phyloP scores from a whole-genome alignment of 2,888 invertebrate species.

The Stenotaenia linearis region DNA sequence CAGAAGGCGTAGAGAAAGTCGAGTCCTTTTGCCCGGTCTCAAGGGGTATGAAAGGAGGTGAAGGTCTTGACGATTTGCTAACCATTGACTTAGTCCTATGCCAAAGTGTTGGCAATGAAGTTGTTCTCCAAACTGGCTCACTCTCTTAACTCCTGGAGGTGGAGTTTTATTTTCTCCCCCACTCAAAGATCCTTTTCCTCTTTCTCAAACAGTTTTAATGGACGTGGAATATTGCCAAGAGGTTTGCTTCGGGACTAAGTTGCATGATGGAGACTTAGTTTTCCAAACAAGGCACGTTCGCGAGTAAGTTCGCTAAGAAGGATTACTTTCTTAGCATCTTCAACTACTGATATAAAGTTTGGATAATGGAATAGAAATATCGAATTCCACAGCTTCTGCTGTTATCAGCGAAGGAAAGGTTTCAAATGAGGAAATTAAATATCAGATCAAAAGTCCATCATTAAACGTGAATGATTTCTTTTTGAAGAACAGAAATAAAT shows the following conservation, averaged over 20 bases:
- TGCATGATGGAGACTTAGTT: constrained; percentile 24
- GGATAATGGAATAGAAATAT: not conserved
- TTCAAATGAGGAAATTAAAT: not conserved
- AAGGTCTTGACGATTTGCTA: constrained; percentile 17
- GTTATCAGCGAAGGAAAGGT: not conserved
- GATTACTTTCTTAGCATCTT: constrained; percentile 19
- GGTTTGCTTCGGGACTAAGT: constrained; percentile 1
- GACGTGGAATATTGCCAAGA: constrained; percentile 16
- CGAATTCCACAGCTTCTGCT: not conserved
- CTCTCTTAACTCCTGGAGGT: not conserved
- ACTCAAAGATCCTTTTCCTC: not conserved
- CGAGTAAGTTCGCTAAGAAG: not conserved
- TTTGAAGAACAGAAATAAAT: not conserved
- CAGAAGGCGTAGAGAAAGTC: not conserved
- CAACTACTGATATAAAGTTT: constrained; percentile 10
- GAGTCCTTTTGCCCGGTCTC: constrained; percentile 7
- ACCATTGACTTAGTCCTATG: constrained; percentile 13
- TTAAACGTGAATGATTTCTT: not conserved
- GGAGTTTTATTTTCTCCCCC: constrained; percentile 10
- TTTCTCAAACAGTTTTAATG: constrained; percentile 17
- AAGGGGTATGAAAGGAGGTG: not conserved
- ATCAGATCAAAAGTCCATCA: not conserved
- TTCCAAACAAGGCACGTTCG: constrained; percentile 19
- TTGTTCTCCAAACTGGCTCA: not conserved
- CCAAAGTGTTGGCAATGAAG: constrained; percentile 16